Conservation (phyloP, 2,113 vertebrate genomes). For the Cricetomys ansorgei region DNA sequence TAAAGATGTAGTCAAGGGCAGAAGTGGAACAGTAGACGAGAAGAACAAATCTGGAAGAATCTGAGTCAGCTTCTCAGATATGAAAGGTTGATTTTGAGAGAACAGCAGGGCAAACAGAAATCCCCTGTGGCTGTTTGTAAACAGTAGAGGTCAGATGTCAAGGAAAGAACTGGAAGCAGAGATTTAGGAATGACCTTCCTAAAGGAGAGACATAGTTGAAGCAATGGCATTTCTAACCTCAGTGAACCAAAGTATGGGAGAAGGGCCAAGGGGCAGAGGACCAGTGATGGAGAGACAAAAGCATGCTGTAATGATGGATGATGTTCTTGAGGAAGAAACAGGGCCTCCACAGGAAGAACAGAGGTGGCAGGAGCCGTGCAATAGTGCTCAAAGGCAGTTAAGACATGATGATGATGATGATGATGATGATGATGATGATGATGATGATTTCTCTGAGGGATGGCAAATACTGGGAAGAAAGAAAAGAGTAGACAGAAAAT, state of each 20-base stretch:
- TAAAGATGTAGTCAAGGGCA: not conserved
- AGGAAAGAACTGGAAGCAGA: not conserved
- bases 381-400: not conserved
- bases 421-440: not conserved
- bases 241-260: not conserved
- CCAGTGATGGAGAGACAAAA: not conserved
- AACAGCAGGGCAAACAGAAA: not conserved
- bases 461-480: not conserved
- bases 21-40: not conserved
- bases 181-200: not conserved
- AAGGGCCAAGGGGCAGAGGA: not conserved
- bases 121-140: not conserved
- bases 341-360: not conserved
- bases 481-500: not conserved
- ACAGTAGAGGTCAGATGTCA: not conserved
- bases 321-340: not conserved
- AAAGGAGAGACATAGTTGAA: not conserved
- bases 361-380: not conserved
- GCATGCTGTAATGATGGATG: not conserved
- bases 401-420: not conserved
- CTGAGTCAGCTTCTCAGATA: not conserved
- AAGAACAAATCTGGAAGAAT: not conserved
- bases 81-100: not conserved
- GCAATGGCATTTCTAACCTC: not conserved
- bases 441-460: not conserved